phyloP scores from a whole-genome alignment of 1,140 invertebrate species.

The Drosophila pectinifera region DNA sequence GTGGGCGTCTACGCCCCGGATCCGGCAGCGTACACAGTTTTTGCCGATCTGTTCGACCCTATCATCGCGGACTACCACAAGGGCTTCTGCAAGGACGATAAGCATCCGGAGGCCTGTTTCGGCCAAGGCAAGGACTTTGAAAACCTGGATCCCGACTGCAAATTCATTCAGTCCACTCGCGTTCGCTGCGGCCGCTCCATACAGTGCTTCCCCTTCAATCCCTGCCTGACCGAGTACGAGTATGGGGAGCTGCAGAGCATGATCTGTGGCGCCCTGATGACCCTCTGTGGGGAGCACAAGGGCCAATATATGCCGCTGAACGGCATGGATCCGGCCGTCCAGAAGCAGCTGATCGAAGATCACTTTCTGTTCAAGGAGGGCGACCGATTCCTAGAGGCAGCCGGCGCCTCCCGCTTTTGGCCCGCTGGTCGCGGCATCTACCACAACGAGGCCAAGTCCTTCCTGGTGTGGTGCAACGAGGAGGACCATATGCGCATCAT shows the following conservation, averaged over 20 bases:
- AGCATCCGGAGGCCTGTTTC: conserved; percentile 95
- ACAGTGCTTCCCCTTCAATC: conserved; percentile 97
- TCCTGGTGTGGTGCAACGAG: conserved; percentile 99
- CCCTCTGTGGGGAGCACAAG: conserved; percentile 92
- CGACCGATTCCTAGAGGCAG: conserved; percentile 90
- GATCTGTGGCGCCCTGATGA: conserved; percentile 91
- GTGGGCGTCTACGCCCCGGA: conserved; percentile 98
- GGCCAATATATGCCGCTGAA: conserved; percentile 97
- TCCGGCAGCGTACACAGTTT: conserved; percentile 95
- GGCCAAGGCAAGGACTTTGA: conserved; percentile 94
- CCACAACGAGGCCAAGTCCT: conserved; percentile 97
- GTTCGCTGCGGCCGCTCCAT: conserved; percentile 96
- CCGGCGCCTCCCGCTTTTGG: conserved; percentile 96
- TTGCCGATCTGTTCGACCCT: conserved; percentile 96
- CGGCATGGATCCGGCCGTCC: conserved; percentile 95
- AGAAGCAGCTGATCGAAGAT: conserved; percentile 96
- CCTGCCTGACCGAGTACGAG: conserved; percentile 95
- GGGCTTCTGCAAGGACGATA: conserved; percentile 95
- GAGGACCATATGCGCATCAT: conserved; percentile 98
- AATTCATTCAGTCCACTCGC: conserved; percentile 96
- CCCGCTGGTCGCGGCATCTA: conserved; percentile 97
- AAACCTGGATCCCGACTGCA: conserved; percentile 94
- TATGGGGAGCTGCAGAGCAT: conserved; percentile 96
- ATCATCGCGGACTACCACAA: conserved; percentile 98
- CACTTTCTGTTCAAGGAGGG: conserved; percentile 98